Base-by-base conservation (phyloP, 2,797 vertebrate genomes). In the Tapirus indicus region DNA sequence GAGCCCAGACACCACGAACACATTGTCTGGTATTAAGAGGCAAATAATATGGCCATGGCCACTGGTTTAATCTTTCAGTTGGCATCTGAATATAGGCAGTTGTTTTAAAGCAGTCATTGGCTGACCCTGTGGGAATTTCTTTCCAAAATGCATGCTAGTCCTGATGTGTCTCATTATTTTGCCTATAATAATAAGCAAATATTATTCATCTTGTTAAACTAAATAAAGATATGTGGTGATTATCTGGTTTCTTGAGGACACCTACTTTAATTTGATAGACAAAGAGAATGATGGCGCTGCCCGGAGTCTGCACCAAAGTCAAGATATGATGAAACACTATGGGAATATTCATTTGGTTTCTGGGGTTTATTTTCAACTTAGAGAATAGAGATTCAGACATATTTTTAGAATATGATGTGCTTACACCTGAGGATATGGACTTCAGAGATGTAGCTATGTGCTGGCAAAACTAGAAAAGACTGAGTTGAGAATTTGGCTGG, bases 101-200 rank as follows among this genome's bases (percentile, higher is more conserved):
- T 95, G 49, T 95, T 98, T 97, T 96, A 60, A 97, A 64, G 69
- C 60, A 87, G 44, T 56, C 89, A 95, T 98, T 97, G 98, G 93
- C 82, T 95, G 27, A 97, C 27, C 68, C 79, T 72, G 49, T 58
- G 75, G 74, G 38, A 84, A 56, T 95, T 95, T 96, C 52, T 92
- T 97, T 92, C 72, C 54, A 64, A 80, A 97, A 97, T 69, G 32
- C 82, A 27, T 20, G 41, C 62, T 92, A 88, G 64, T 14, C 66
- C 54, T 96, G 68, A 2, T 8, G 6, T 38, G 17, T 95, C 84
- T 91, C 62, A 0, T 97, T 68, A 21, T 35, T 92, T 78, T 98
- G 93, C 92, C 97, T 72, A 71, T 92, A 79, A 38, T 38, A 38
- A 38, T 38, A 38, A 38, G 38, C 38, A 38, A 38, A 38, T 38